Base-by-base conservation (phyloP, 2,888 invertebrate genomes). In the Blomia tropicalis region DNA sequence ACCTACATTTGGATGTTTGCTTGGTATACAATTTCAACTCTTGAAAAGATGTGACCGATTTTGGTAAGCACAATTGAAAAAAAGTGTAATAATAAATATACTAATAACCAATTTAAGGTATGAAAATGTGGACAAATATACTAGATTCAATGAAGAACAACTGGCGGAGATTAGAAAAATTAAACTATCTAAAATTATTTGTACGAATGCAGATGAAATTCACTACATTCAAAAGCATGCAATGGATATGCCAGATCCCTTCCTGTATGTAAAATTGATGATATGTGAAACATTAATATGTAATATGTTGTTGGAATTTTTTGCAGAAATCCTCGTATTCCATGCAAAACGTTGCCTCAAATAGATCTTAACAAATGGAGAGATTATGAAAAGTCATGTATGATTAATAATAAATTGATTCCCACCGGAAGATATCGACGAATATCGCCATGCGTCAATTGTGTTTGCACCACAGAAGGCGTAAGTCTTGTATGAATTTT, bases 1-100 rank as follows among this genome's bases (percentile, higher is more conserved):
- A 2, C 93, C 93, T 0, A 93, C 93, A 0, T 85, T 95, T 71
- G 91, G 90, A 17, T 81, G 80, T 85, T 85, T 96, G 70, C 90
- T 96, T 69, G 93, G 89, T 61, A 86, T 87, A 60, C 95, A 95
- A 76, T 93, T 93, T 77, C 78, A 87, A 60, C 86, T 87, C 71
- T 76, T 88, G 59, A 82, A 89, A 68, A 87, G 88, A 71, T 95
- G 95, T 71, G 96, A 96, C 77, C 78, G 95, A 69, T 93, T 85
- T 77, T 96, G 92, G 89, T 62, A 22, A 58, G n/a, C n/a, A n/a
- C 59, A 11, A 11, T 19, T 59, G 31, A 14, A 17, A 7, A 22
- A n/a, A 5, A 7, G 11, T 58, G 11, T n/a, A n/a, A 11, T 36
- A 11, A 11, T 11, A 36, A 36, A 11, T 36, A 11, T 11, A 11